Percentiles rank a stretch among this genome's conserved stretches.
These are phyloP conservation scores for Temnothorax nylanderi DNA, from an alignment of 1,140 invertebrate genomes.

Conservation along the genomic window DNA sequence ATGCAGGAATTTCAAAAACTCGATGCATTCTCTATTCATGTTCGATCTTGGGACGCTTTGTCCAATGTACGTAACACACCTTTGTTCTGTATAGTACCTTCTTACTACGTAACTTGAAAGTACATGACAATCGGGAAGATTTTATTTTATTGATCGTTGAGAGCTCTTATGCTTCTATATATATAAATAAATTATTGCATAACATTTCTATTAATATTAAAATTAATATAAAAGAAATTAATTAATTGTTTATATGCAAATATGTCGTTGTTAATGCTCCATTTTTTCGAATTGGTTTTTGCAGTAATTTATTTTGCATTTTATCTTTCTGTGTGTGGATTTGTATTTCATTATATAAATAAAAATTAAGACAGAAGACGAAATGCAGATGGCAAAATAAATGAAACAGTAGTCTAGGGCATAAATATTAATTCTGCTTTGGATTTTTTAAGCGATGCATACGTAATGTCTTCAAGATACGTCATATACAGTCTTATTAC, in stretches of 20 bases:
- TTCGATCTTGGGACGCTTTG: background rate
- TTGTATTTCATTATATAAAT: background rate
- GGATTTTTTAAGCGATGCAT: background rate
- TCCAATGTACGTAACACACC: background rate
- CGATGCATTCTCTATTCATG: background rate
- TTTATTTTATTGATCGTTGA: background rate
- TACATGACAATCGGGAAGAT: background rate
- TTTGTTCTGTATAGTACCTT: background rate
- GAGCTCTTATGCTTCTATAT: background rate
- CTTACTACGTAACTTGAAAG: background rate
- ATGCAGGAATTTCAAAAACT: slow-evolving; percentile 30
- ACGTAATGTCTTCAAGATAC: background rate
- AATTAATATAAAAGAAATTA: background rate
- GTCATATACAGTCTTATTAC: background rate
- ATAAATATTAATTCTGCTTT: slow-evolving; percentile 6
- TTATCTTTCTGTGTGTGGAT: background rate
- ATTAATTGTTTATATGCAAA: background rate
- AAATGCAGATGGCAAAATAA: background rate
- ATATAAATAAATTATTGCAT: background rate
- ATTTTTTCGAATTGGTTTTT: background rate
- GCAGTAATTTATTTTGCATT: background rate
- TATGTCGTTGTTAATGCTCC: background rate
- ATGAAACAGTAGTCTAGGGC: background rate
- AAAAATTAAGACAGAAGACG: background rate
- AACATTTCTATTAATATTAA: background rate